phyloP scores from a whole-genome alignment of 2,797 vertebrate genomes.

The Perodicticus potto region DNA sequence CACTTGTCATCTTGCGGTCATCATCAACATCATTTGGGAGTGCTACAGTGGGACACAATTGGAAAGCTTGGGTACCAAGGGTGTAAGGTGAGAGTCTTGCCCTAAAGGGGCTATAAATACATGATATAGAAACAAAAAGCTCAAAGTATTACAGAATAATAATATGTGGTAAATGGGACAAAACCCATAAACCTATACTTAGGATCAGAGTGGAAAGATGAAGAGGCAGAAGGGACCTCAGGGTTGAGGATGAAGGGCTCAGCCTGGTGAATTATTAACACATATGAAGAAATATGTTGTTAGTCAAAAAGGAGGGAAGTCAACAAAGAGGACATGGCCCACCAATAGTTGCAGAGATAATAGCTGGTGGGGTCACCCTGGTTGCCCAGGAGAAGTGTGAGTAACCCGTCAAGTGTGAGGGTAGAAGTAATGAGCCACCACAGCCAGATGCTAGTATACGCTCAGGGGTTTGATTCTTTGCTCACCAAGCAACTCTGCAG shows the following conservation, averaged over 20 bases:
- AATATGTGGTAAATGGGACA: not conserved
- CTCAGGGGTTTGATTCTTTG: not conserved
- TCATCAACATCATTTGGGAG: not conserved
- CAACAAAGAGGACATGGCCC: not conserved
- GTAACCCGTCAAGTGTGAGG: not conserved
- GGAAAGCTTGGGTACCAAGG: not conserved
- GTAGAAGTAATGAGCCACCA: rapidly evolving
- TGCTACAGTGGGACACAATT: not conserved
- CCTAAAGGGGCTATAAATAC: not conserved
- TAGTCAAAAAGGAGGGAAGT: not conserved
- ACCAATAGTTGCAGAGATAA: not conserved
- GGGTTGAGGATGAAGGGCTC: not conserved
- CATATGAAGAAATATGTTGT: not conserved
- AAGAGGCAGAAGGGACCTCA: not conserved
- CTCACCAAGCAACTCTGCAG: not conserved
- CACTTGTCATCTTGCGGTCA: not conserved
- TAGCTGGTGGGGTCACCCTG: not conserved
- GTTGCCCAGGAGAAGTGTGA: not conserved
- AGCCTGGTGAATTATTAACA: not conserved
- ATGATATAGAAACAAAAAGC: not conserved
- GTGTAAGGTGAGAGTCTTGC: not conserved
- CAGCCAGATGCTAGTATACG: rapidly evolving
- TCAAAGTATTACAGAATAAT: not conserved
- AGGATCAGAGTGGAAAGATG: not conserved
- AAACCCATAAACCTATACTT: not conserved